These are phyloP conservation scores for Varecia variegata DNA, from an alignment of 2,797 vertebrate species.

Conservation along the genomic window DNA sequence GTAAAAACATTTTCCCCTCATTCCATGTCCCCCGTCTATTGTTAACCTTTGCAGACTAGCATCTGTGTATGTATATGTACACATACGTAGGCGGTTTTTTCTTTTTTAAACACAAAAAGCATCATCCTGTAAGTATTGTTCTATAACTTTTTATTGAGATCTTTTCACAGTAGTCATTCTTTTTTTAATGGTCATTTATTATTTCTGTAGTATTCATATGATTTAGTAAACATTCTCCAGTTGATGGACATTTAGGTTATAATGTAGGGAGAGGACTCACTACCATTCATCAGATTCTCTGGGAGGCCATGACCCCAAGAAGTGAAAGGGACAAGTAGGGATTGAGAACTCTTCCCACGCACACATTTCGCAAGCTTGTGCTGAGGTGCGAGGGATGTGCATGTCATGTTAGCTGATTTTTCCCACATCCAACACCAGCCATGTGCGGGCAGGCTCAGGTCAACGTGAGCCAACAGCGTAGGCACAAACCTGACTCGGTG, in stretches of 20 bases:
- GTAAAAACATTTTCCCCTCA: not conserved
- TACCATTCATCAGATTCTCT: not conserved
- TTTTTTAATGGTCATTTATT: not conserved
- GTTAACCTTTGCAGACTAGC: not conserved
- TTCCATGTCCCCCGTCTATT: not conserved
- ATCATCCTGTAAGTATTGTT: not conserved
- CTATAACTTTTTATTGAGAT: not conserved
- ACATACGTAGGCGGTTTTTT: no score
- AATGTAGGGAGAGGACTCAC: not conserved
- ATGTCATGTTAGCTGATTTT: not conserved
- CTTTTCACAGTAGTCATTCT: not conserved
- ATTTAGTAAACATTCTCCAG: not conserved
- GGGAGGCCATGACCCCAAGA: not conserved
- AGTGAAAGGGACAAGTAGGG: not conserved
- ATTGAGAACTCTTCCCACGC: not conserved
- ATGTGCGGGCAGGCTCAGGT: not conserved
- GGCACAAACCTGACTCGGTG: not conserved
- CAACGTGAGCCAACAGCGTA: not conserved
- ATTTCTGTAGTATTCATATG: not conserved
- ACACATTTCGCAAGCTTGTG: not conserved
- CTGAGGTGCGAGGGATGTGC: not conserved
- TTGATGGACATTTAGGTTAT: not conserved
- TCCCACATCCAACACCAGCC: not conserved
- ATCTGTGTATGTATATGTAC: accelerated
- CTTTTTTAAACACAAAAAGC: not conserved